A percentile compares a stretch with the other conserved stretches of the same genome.
Evolutionary conservation across 1,140 invertebrate species (phyloP).

Genomic region (Agrypnia vestita): DNA sequence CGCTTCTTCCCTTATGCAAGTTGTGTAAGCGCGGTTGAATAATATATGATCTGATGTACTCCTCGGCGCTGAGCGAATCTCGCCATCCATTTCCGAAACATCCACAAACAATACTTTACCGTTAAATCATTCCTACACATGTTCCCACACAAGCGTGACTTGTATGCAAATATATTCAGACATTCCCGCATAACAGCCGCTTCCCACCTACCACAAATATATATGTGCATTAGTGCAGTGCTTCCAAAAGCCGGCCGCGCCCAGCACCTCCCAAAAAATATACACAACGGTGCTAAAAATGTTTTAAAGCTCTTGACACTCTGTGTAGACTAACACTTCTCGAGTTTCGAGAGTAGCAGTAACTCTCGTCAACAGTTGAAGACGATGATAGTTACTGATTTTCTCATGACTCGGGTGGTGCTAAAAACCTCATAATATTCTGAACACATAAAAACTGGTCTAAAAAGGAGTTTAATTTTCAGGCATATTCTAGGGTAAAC

Average conservation of each 20-base stretch:
- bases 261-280: neutral
- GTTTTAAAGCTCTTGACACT: no score
- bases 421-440: no score
- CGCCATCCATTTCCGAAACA: conserved; percentile 8
- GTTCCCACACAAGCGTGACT: conserved; percentile 34
- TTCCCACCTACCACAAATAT: conserved; percentile 1
- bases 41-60: neutral
- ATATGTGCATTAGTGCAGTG: conserved; percentile 12
- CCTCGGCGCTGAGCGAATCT: conserved; percentile 18
- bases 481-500: no score
- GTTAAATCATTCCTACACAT: conserved; percentile 40
- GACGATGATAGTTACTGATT: no score
- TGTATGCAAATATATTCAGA: conserved; percentile 32
- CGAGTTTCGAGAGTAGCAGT: no score
- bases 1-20: no score
- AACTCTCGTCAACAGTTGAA: no score
- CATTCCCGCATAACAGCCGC: conserved; percentile 9
- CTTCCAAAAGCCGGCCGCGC: neutral
- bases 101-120: conserved; percentile 9
- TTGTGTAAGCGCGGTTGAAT: neutral
- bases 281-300: no score
- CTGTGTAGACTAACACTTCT: no score
- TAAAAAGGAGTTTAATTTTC: no score
- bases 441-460: no score
- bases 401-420: no score